phyloP scores from a whole-genome alignment of 2,888 invertebrate species.

The Odontomyia ornata region DNA sequence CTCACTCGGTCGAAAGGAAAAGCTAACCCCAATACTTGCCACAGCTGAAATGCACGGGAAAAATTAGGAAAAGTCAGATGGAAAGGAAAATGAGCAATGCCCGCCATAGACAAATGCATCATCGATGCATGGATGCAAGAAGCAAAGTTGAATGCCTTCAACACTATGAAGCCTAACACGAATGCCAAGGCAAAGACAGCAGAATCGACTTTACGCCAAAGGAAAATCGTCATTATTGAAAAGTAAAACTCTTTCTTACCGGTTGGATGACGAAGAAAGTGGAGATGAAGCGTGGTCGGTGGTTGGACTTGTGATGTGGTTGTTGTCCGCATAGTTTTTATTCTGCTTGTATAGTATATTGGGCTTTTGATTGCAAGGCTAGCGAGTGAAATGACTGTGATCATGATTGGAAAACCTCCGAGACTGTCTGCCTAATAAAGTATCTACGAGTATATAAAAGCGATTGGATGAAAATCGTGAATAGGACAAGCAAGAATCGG shows the following conservation, averaged over 20 bases:
- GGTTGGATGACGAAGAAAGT: slow-evolving; percentile 43
- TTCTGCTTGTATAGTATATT: neutral
- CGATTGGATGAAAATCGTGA: neutral
- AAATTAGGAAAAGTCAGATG: slow-evolving; percentile 30
- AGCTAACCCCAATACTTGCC: too few relatives aligned
- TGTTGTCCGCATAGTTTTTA: slow-evolving; percentile 2
- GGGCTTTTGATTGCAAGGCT: slow-evolving; percentile 1
- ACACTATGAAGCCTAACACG: too few relatives aligned
- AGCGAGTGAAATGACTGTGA: neutral
- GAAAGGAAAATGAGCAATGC: slow-evolving; percentile 34
- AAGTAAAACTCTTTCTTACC: slow-evolving; percentile 45
- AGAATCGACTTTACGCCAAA: neutral
- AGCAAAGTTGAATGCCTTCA: slow-evolving; percentile 38
- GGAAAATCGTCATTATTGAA: slow-evolving; percentile 32
- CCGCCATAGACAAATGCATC: neutral
- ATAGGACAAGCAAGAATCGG: slow-evolving; percentile 19
- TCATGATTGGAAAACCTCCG: neutral
- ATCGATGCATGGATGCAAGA: neutral
- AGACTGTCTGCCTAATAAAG: neutral
- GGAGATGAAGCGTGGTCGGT: slow-evolving; percentile 42
- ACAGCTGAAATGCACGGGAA: too few relatives aligned
- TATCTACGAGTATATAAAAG: neutral
- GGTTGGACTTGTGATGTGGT: slow-evolving; percentile 18
- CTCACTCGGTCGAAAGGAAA: too few relatives aligned
- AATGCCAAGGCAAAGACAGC: neutral